Base-by-base conservation (phyloP, 1,140 invertebrate genomes). In the Eumeta japonica region DNA sequence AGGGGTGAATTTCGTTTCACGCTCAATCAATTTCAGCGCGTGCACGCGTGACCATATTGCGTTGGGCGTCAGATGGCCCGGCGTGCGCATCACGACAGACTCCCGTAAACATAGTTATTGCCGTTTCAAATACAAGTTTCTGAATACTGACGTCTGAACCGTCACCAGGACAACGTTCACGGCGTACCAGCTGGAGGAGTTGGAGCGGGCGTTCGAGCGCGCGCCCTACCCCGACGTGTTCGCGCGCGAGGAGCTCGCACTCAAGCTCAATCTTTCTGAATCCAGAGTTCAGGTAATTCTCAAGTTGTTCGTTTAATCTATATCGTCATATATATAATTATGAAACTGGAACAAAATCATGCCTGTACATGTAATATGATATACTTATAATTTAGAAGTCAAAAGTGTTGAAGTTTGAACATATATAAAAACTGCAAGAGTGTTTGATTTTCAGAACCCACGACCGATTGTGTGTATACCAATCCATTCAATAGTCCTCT, bases 141-240 rank as follows among this genome's bases (percentile, higher is more conserved):
- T 5, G 5, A 10, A 9, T 7, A 30, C 4, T 30, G 28, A 30
- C 9, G 9, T 14, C 13, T 4, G 7, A 30, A 47, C 48, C 35
- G 2, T 68, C 58, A 78, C 1, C 72, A 95, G 94, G 73, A 97
- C 95, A 1, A 97, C 95, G 0, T 98, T 98, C 60, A 97, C 94
- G 0, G 89, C 93, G 0, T 94, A 92, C 59, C 95, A 98, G 62
- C 74, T 98, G 28, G 94, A 97, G 60, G 92, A 97, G 58, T 70
- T 98, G 52, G 94, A 97, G 60, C 76, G 91, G 10, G 93, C 94
- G 0, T 97, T 98, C 52, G 90, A 97, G 55, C 78, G 91, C 31
- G 94, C 94, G 0, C 94, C 94, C 0, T 98, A 98, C 64, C 94
- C 95, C 0, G 95, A 97, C 65, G 94, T 98, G 1, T 97, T 97